Conservation (phyloP, 37 sponge, comb jelly and placozoan species). For the Crambe crambe region DNA sequence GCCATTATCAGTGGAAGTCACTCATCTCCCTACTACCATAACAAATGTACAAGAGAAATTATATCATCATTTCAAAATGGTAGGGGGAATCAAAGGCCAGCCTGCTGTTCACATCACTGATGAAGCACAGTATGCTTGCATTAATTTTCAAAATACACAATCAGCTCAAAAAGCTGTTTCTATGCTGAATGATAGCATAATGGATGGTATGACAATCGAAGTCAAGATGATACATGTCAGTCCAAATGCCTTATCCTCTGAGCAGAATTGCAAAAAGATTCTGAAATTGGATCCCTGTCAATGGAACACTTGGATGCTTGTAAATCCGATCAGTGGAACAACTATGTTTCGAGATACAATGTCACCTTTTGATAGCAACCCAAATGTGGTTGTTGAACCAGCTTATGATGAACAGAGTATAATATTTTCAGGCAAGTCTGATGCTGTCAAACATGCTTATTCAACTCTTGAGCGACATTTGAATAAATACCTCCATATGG, state of each 20-base stretch:
- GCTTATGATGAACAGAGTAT: constrained; percentile 5
- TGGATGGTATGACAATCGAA: constrained; percentile 18
- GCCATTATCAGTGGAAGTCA: too few relatives aligned
- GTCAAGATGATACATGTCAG: not conserved
- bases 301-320: constrained; percentile 51
- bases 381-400: constrained; percentile 40
- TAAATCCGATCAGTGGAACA: constrained; percentile 11
- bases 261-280: not conserved
- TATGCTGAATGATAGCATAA: not conserved
- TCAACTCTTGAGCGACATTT: constrained; percentile 9
- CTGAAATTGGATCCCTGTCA: constrained; percentile 13
- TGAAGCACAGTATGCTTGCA: constrained; percentile 21
- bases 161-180: constrained; percentile 27
- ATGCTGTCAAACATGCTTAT: constrained; percentile 46
- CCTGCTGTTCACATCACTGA: not conserved
- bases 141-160: not conserved
- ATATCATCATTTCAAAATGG: not conserved
- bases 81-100: constrained; percentile 14
- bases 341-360: constrained; percentile 37
- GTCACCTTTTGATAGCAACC: constrained; percentile 46
- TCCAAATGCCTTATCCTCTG: not conserved
- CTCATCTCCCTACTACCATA: too few relatives aligned
- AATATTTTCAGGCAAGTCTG: constrained; percentile 26
- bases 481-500: constrained; percentile 37
- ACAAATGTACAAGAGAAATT: constrained; percentile 11